Base-by-base conservation (phyloP, 2,113 vertebrate genomes). In the Heterotis niloticus region DNA sequence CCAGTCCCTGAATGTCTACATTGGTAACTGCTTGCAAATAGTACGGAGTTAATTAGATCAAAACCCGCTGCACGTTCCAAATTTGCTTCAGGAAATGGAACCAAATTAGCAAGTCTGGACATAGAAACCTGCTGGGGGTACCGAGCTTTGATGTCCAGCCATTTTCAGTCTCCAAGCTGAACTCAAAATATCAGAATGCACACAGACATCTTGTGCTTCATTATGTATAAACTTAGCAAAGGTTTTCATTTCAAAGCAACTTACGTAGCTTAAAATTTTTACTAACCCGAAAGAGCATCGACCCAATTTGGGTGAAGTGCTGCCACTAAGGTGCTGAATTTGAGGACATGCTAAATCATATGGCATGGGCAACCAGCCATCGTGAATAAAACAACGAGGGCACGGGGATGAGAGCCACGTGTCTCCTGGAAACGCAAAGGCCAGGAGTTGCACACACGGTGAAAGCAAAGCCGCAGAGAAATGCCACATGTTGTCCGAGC, bases 11-110 rank as follows among this genome's bases (percentile, higher is more conserved):
- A 1, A 52, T 23, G 52, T n/a, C 70, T 52, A 18, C 57, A 54
- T 52, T 52, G 23, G 56, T 57, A 28, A 59, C 57, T 74, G n/a
- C 13, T 24, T 57, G 71, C 44, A 57, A 13, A 51, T 17, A 20
- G 60, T 20, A 20, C 13, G 71, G 54, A 9, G 54, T 74, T 74
- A 29, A 59, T 74, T 74, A 24, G 54, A 51, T 74, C 71, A 54
- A 1, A 28, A 74, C 51, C 23, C 14, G 24, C 16, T 28, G 20
- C 7, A 24, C 71, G 26, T 57, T 17, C 23, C 51, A 73, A 51
- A 4, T 56, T 12, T 9, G 71, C 71, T 73, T 56, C n/a, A 23
- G 52, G 52, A 73, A 56, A 52, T 52, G 5, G 5, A 16, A 73
- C 24, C 51, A 57, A 73, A 57, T n/a, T 52, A 20, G 56, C 5